Evolutionary conservation across 2,888 invertebrate species (phyloP).

Genomic region (Cactoblastis cactorum): DNA sequence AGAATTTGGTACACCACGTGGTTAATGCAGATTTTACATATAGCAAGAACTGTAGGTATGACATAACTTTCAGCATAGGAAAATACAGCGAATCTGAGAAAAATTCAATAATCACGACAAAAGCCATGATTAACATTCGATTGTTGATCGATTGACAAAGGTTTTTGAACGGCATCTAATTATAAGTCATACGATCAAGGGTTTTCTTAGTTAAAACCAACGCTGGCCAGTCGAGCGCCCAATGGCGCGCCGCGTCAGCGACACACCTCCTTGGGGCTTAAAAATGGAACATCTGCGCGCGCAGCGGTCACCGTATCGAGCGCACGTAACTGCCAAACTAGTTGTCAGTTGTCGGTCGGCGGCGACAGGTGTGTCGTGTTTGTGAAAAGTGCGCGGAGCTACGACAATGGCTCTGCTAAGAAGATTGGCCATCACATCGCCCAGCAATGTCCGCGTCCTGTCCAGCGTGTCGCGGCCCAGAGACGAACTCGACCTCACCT

Average conservation of each 20-base stretch:
- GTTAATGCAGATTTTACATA: background rate
- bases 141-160: background rate
- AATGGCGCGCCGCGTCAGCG: constrained; percentile 46
- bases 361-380: constrained; percentile 52
- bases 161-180: background rate
- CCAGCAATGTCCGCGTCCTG: constrained; percentile 53
- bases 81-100: background rate
- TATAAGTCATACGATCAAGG: background rate
- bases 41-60: background rate
- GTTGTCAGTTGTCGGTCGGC: constrained; percentile 57
- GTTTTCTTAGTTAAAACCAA: constrained; percentile 16
- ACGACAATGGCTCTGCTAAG: constrained; percentile 68
- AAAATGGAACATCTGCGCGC: constrained; percentile 72
- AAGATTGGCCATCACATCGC: constrained; percentile 59
- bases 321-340: constrained; percentile 58
- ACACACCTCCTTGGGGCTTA: constrained; percentile 73
- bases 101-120: background rate
- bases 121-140: background rate
- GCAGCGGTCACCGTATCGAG: constrained; percentile 63
- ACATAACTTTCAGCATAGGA: background rate
- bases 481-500: constrained; percentile 90
- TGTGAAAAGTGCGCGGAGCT: constrained; percentile 49
- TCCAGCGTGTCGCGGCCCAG: constrained; percentile 40
- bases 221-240: constrained; percentile 41
- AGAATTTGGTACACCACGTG: constrained; percentile 15